Conservation (phyloP, 2,113 vertebrate genomes). For the Beaufortia kweichowensis region DNA sequence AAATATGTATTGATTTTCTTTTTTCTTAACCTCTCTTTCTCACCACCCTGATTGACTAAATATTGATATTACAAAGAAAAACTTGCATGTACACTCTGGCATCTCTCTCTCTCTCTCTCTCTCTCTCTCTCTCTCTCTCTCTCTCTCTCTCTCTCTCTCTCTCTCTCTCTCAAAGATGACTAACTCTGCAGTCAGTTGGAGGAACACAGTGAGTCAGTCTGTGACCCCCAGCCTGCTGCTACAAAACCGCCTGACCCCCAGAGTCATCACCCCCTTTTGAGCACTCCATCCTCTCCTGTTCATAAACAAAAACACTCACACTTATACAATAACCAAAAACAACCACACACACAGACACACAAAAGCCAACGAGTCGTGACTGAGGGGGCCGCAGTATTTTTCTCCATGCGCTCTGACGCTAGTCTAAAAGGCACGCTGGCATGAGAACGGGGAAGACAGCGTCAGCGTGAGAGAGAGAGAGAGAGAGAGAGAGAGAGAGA, state of each 20-base stretch:
- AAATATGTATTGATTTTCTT: no score
- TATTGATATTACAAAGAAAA: no score
- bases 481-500: background rate
- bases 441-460: constrained; percentile 24
- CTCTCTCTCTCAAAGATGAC: constrained; percentile 46
- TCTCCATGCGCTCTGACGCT: constrained; percentile 45
- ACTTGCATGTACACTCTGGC: no score
- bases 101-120: constrained; percentile 2
- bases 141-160: constrained; percentile 10
- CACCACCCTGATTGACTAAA: no score
- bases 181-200: constrained; percentile 43
- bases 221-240: constrained; percentile 31
- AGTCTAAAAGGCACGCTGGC: constrained; percentile 38
- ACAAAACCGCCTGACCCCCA: constrained; percentile 40
- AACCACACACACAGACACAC: constrained; percentile 33
- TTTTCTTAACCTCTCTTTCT: no score
- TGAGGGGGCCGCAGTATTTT: constrained; percentile 48
- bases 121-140: constrained; percentile 21
- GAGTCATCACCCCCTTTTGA: constrained; percentile 28
- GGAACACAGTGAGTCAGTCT: constrained; percentile 43
- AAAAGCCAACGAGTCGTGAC: constrained; percentile 54
- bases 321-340: constrained; percentile 32
- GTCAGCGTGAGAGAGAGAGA: background rate
- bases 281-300: constrained; percentile 3
- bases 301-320: constrained; percentile 17